These are phyloP conservation scores for Euproctis similis DNA, from an alignment of 2,888 invertebrate species.

Conservation along the genomic window DNA sequence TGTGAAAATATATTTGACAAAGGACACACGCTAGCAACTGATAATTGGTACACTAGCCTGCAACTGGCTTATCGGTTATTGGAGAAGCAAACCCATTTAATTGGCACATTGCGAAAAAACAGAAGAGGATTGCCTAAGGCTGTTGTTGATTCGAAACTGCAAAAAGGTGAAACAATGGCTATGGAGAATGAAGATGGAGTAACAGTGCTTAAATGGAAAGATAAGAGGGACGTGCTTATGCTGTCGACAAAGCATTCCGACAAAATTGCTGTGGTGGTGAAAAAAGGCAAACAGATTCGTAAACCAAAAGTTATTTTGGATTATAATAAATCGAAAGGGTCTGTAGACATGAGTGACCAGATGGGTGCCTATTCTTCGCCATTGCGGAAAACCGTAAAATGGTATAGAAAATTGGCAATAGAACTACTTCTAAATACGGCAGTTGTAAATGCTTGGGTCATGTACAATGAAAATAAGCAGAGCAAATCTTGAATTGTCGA, in stretches of 20 bases:
- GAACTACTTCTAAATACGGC: slow-evolving; percentile 20
- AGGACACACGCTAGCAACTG: slow-evolving; percentile 19
- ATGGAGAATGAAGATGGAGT: slow-evolving; percentile 21
- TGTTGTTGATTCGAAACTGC: slow-evolving; percentile 20
- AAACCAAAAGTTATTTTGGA: slow-evolving; percentile 9
- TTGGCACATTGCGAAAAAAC: slow-evolving; percentile 24
- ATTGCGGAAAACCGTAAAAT: slow-evolving; percentile 26
- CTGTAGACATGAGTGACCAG: slow-evolving; percentile 27
- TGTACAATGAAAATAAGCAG: slow-evolving; percentile 11
- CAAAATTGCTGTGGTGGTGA: slow-evolving; percentile 10
- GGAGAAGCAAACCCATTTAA: slow-evolving; percentile 15
- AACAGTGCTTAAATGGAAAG: slow-evolving; percentile 23
- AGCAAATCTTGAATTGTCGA: slow-evolving; percentile 10
- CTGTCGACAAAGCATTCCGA: slow-evolving; percentile 9
- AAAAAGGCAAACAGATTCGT: slow-evolving; percentile 13
- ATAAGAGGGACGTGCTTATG: slow-evolving; percentile 22
- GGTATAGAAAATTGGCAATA: slow-evolving; percentile 27
- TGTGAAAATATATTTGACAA: slow-evolving; percentile 15
- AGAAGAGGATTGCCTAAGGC: slow-evolving; percentile 14
- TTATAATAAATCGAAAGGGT: slow-evolving; percentile 23
- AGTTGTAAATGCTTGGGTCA: slow-evolving; percentile 20
- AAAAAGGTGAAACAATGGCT: slow-evolving; percentile 19
- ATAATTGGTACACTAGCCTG: slow-evolving; percentile 22
- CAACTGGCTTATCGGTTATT: slow-evolving; percentile 18
- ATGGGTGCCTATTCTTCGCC: slow-evolving; percentile 17